phyloP scores from a whole-genome alignment of 2,797 vertebrate species.

The Gadopsis bispinosus region DNA sequence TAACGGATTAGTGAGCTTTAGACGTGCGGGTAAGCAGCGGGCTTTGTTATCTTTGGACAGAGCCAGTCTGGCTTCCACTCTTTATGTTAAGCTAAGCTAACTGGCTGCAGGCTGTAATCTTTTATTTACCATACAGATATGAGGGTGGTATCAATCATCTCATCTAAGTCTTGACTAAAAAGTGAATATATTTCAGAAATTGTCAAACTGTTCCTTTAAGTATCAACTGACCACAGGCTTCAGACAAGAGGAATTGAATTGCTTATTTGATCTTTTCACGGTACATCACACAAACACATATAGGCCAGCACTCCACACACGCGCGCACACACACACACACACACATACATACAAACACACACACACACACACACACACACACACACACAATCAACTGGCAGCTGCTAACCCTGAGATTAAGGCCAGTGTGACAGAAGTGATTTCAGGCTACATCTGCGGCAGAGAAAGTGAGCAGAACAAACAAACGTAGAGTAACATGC shows the following conservation, averaged over 20 bases:
- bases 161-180: background rate
- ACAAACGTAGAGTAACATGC: constrained; percentile 58
- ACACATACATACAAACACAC: constrained; percentile 47
- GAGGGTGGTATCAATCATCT: background rate
- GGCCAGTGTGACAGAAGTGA: constrained; percentile 78
- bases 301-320: background rate
- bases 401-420: constrained; percentile 80
- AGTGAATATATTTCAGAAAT: background rate
- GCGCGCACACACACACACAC: constrained; percentile 36
- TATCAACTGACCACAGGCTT: constrained; percentile 24
- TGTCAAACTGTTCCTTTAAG: constrained; percentile 19
- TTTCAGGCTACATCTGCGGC: constrained; percentile 79
- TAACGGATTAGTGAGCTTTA: background rate
- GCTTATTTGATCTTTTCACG: constrained; percentile 58
- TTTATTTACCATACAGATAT: background rate
- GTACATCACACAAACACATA: constrained; percentile 35
- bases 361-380: constrained; percentile 39
- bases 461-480: constrained; percentile 72
- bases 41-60: background rate
- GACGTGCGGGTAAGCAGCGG: background rate
- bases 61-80: background rate
- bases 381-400: constrained; percentile 56
- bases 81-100: constrained; percentile 18
- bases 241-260: constrained; percentile 52
- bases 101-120: background rate